Conservation (phyloP, 1,140 invertebrate species). For the Caligus rogercresseyi region DNA sequence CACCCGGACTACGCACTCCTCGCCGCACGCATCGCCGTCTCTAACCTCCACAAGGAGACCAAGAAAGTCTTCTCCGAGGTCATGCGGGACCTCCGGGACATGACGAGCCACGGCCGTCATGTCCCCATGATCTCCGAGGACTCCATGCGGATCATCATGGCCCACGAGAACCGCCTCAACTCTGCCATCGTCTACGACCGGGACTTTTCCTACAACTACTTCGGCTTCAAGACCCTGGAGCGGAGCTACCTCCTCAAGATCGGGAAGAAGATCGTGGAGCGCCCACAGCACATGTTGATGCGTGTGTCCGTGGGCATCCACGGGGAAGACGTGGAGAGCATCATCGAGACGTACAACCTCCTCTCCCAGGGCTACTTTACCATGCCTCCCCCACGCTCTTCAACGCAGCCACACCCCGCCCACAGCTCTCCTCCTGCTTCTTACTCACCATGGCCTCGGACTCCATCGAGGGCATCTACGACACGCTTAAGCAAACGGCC, state of each 20-base stretch:
- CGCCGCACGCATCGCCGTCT: conserved; percentile 85
- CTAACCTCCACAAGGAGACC: conserved; percentile 93
- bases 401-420: conserved; percentile 62
- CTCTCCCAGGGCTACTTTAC: conserved; percentile 92
- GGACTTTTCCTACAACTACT: conserved; percentile 94
- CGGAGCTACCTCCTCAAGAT: conserved; percentile 87
- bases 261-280: conserved; percentile 77
- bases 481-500: conserved; percentile 82
- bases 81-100: conserved; percentile 63
- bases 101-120: conserved; percentile 44
- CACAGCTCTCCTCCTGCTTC: conserved; percentile 53
- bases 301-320: conserved; percentile 92
- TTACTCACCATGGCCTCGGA: conserved; percentile 85
- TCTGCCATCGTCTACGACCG: conserved; percentile 94
- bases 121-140: conserved; percentile 70
- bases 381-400: conserved; percentile 96
- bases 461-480: conserved; percentile 96
- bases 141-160: conserved; percentile 60
- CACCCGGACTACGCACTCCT: conserved; percentile 93
- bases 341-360: conserved; percentile 90
- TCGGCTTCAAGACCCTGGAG: conserved; percentile 97
- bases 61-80: conserved; percentile 81
- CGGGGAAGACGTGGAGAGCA: conserved; percentile 73
- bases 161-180: conserved; percentile 71
- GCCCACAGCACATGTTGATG: conserved; percentile 98